Conservation (phyloP, 2,888 invertebrate genomes). For the Zhengitettix transpicula region DNA sequence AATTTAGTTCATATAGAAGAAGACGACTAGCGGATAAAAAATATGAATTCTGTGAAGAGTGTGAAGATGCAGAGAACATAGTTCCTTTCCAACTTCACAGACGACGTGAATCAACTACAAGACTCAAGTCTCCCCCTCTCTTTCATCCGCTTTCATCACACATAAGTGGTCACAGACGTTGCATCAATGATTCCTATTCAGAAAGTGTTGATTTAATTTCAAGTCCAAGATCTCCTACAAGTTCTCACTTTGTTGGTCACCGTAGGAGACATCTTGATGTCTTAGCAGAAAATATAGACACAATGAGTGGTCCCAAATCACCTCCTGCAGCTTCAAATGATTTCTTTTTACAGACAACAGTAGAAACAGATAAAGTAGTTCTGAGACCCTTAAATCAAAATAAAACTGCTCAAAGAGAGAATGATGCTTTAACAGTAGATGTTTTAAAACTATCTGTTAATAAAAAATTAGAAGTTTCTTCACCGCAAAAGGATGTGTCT, state of each 20-base stretch:
- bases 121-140: slow-evolving; percentile 2
- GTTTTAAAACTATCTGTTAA: slow-evolving; percentile 1
- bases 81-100: slow-evolving; percentile 24
- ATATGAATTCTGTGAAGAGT: slow-evolving; percentile 67
- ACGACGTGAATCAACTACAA: slow-evolving; percentile 5
- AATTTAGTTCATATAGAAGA: slow-evolving; percentile 70
- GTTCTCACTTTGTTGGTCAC: not conserved
- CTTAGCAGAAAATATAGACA: not conserved
- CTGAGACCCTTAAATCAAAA: slow-evolving; percentile 21
- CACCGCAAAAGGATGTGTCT: slow-evolving; percentile 1
- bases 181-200: slow-evolving; percentile 1
- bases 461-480: slow-evolving; percentile 1
- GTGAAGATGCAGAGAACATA: slow-evolving; percentile 42
- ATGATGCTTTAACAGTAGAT: slow-evolving; percentile 4
- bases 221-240: not conserved
- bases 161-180: slow-evolving; percentile 1
- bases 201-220: not conserved
- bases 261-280: not conserved
- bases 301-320: not conserved
- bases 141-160: slow-evolving; percentile 3
- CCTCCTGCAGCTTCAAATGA: not conserved
- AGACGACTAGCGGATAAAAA: slow-evolving; percentile 78
- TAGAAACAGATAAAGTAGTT: slow-evolving; percentile 22
- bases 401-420: slow-evolving; percentile 8
- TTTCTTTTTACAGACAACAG: not conserved